Conservation (phyloP, 2,888 invertebrate species). For the Cosmopolites sordidus region DNA sequence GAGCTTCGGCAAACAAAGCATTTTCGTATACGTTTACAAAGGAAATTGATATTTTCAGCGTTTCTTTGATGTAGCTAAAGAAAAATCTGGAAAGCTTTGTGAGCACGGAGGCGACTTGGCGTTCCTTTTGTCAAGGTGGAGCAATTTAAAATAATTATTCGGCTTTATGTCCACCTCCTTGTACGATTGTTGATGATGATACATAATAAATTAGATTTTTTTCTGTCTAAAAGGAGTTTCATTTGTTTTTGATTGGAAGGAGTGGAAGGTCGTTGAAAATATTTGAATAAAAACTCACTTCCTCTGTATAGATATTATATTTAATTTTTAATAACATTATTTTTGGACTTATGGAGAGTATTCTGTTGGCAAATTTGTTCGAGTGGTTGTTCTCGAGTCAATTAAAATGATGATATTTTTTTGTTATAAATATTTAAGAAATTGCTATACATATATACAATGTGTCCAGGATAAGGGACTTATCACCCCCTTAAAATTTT, state of each 20-base stretch:
- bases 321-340: too few relatives aligned
- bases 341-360: too few relatives aligned
- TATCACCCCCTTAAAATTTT: too few relatives aligned
- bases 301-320: too few relatives aligned
- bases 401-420: too few relatives aligned
- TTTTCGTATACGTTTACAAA: slow-evolving; percentile 25
- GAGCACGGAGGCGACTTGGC: slow-evolving; percentile 16
- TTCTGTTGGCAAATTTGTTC: too few relatives aligned
- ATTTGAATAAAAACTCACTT: too few relatives aligned
- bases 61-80: slow-evolving; percentile 24
- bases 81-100: slow-evolving; percentile 23
- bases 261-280: too few relatives aligned
- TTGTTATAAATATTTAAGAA: too few relatives aligned
- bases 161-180: slow-evolving; percentile 17
- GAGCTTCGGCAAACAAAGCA: slow-evolving; percentile 24
- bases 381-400: too few relatives aligned
- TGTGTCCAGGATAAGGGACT: too few relatives aligned
- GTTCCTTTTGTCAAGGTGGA: slow-evolving; percentile 24
- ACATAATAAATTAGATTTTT: slow-evolving; percentile 21
- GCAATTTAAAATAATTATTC: slow-evolving; percentile 27
- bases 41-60: slow-evolving; percentile 27
- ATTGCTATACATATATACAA: too few relatives aligned
- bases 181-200: slow-evolving; percentile 18
- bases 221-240: background rate
- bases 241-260: background rate